Conservation (phyloP, 2,888 invertebrate genomes). For the Dryadula phaetusa region DNA sequence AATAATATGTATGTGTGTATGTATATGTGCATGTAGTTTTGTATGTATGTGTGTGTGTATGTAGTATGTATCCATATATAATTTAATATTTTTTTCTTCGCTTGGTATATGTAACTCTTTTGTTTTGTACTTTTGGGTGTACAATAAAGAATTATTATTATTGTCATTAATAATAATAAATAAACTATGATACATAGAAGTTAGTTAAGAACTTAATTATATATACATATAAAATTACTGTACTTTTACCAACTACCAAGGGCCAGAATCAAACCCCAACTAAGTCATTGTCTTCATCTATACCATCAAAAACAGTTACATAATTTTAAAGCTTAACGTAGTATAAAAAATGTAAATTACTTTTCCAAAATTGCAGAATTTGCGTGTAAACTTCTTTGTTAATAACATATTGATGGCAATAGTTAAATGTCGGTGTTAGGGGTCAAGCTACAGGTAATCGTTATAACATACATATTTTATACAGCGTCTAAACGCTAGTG, state of each 20-base stretch:
- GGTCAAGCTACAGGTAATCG: constrained; percentile 3
- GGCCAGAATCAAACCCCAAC: neutral
- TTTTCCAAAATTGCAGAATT: neutral
- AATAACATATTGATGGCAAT: constrained; percentile 18
- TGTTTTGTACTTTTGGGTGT: too few species aligned
- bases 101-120: too few species aligned
- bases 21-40: too few species aligned
- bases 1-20: too few species aligned
- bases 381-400: neutral
- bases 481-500: constrained; percentile 3
- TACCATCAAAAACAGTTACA: neutral
- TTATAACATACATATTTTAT: constrained; percentile 4
- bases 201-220: neutral
- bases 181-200: too few species aligned
- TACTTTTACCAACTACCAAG: too few species aligned
- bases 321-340: neutral
- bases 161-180: too few species aligned
- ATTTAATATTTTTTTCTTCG: too few species aligned
- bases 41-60: too few species aligned
- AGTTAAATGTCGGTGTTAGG: constrained; percentile 20
- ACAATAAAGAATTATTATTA: too few species aligned
- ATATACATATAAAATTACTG: neutral
- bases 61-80: too few species aligned
- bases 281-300: neutral
- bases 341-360: neutral